Evolutionary conservation across 2,113 vertebrate genomes (phyloP).

Genomic region (Edolisoma coerulescens): DNA sequence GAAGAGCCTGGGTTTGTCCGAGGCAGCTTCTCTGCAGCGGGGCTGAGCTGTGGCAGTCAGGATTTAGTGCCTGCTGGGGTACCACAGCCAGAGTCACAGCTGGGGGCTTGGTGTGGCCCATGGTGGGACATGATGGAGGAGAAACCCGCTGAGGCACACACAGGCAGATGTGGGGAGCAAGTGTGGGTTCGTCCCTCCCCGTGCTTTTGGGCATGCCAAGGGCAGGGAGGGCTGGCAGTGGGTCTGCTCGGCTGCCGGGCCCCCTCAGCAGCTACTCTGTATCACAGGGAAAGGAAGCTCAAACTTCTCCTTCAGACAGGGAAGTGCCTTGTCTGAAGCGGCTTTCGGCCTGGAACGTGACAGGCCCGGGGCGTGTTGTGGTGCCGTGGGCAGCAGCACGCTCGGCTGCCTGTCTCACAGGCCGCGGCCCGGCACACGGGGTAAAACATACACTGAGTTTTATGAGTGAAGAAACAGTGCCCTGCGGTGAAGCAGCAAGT

Average conservation of each 20-base stretch:
- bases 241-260: not conserved
- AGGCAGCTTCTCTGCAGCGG: not conserved
- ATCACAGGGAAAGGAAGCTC: not conserved
- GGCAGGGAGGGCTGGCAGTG: not conserved
- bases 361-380: not conserved
- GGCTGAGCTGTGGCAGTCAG: not conserved
- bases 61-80: not conserved
- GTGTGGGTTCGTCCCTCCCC: fast-evolving
- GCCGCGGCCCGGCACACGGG: fast-evolving
- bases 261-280: not conserved
- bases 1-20: fast-evolving
- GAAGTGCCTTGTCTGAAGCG: not conserved
- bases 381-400: fast-evolving
- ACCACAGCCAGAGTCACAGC: not conserved
- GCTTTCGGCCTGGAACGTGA: fast-evolving
- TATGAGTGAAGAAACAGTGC: not conserved
- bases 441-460: not conserved
- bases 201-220: fast-evolving
- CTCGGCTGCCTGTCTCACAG: not conserved
- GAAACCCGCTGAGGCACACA: not conserved
- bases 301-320: not conserved
- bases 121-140: not conserved
- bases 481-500: not conserved
- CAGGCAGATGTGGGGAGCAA: fast-evolving
- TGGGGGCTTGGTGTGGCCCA: fast-evolving